phyloP scores from a whole-genome alignment of 2,113 vertebrate genomes.

The Paratilapia polleni region DNA sequence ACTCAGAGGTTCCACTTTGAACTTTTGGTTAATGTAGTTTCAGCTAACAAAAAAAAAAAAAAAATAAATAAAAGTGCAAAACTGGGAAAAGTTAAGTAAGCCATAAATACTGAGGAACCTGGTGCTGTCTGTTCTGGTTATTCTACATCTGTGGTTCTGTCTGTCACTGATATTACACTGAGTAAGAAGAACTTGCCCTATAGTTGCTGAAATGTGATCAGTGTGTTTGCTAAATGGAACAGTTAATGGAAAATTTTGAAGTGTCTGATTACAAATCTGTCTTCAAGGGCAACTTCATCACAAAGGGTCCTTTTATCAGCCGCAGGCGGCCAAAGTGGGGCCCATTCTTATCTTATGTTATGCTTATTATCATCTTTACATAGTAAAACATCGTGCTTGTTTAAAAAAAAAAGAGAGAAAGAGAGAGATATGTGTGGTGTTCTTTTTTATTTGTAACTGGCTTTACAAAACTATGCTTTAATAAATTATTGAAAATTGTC shows the following conservation, averaged over 20 bases:
- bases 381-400: conserved; percentile 81
- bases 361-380: conserved; percentile 68
- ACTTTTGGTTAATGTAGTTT: conserved; percentile 40
- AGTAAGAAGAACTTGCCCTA: conserved; percentile 54
- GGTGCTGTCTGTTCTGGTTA: conserved; percentile 60
- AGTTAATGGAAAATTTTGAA: background rate
- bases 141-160: conserved; percentile 58
- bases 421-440: conserved; percentile 72
- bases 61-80: conserved; percentile 6
- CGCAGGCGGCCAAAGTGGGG: conserved; percentile 89
- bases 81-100: conserved; percentile 54
- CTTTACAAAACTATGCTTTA: conserved; percentile 90
- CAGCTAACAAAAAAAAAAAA: conserved; percentile 6
- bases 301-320: conserved; percentile 83
- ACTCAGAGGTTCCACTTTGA: conserved; percentile 42
- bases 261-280: conserved; percentile 46
- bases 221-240: background rate
- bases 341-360: conserved; percentile 76
- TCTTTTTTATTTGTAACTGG: conserved; percentile 89
- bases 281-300: conserved; percentile 58
- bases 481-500: conserved; percentile 85
- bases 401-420: conserved; percentile 76
- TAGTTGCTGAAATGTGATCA: conserved; percentile 42
- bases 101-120: conserved; percentile 53
- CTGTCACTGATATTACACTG: conserved; percentile 72